phyloP scores from a whole-genome alignment of 1,140 invertebrate species.

The Alviniconcha marisindica region DNA sequence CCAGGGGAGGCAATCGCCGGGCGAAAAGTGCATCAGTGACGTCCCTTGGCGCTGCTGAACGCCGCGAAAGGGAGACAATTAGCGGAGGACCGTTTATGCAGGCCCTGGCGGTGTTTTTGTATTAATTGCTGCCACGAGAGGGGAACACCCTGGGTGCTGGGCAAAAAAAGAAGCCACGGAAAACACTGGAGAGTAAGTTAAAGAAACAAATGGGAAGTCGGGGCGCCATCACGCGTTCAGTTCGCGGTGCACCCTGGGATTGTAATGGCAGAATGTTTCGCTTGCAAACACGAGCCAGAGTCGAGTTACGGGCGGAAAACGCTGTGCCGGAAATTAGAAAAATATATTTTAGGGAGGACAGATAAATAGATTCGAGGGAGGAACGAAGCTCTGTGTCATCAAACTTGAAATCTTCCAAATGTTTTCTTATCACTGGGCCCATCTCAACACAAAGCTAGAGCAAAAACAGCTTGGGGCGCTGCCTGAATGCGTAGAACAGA shows the following conservation, averaged over 20 bases:
- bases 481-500: not conserved
- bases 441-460: not conserved
- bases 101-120: not conserved
- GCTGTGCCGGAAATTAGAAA: not conserved
- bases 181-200: not conserved
- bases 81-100: not conserved
- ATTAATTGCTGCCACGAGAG: constrained; percentile 16
- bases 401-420: not conserved
- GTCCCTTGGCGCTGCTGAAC: constrained; percentile 9
- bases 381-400: not conserved
- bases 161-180: not conserved
- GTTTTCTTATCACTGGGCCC: not conserved
- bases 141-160: constrained; percentile 7
- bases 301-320: not conserved
- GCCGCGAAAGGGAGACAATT: not conserved
- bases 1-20: not conserved
- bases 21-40: not conserved
- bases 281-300: not conserved
- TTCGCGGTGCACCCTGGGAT: not conserved
- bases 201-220: not conserved
- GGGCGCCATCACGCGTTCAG: not conserved
- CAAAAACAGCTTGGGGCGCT: not conserved
- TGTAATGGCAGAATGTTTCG: not conserved
- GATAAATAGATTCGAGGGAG: not conserved
- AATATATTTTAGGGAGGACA: not conserved